Evolutionary conservation across 2,113 vertebrate species (phyloP), one percentile per base, ranked within the genome.

Genomic region (Myiozetetes cayanensis): DNA sequence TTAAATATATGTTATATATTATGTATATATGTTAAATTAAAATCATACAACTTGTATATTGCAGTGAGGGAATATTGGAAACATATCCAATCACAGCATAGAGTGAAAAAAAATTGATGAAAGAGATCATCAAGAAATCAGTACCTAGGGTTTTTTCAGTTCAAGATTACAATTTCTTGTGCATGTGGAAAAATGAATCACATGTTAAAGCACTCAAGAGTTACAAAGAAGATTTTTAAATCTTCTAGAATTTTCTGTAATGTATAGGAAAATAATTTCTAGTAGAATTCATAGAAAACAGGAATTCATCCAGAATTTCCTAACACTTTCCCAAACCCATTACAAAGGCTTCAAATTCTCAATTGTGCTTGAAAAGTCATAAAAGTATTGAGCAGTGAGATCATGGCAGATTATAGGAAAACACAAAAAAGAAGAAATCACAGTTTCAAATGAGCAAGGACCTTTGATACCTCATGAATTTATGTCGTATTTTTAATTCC

Each of bases 181-280:
- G 2, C 4, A 17, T 50, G 5, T 55, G n/a, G 70, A 62, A 93
- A 80, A 80, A 10, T 6, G 1, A 27, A 6, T 39, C 8, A 52
- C 4, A 30, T 74, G 71, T 85, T 62, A 62, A 85, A 75, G 14
- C 12, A 58, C 13, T 63, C 9, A 63, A 8, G 1, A 44, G 7
- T 70, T 62, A 31, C 16, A 80, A 84, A 59, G 16, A 55, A 43
- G 3, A 37, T 65, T n/a, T 63, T 66, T 2, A 43, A 88, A 39
- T 65, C 2, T 70, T 83, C 39, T 52, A 19, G 25, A 82, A 50
- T 61, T 58, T 77, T 80, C 25, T 73, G 22, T 67, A 46, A 50
- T 0, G 0, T 49, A 30, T 19, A 50, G 3, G 6, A 12, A 66
- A 55, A 56, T 43, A 72, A 68, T 67, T 78, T 67, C 19, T 67